Conservation (phyloP, 35 echinoderm and acorn worm species). For the Diadema setosum region DNA sequence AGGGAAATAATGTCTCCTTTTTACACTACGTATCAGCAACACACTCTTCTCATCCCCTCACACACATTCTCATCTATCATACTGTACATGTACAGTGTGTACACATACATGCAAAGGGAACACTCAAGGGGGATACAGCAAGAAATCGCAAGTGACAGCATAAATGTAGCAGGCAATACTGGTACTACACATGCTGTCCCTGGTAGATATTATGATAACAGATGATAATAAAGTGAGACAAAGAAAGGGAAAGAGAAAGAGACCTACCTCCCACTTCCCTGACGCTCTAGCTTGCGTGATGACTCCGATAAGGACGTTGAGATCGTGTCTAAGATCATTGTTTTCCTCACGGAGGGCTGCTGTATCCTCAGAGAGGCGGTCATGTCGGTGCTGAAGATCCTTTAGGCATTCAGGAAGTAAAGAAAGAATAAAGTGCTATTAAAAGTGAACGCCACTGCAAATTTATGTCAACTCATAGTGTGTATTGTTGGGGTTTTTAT, state of each 20-base stretch:
- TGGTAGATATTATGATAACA: not conserved
- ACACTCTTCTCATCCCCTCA: no score
- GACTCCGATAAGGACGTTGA: constrained; percentile 66
- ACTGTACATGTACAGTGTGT: no score
- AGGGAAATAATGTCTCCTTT: no score
- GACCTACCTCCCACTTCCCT: constrained; percentile 81
- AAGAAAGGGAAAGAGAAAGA: not conserved
- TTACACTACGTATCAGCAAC: no score
- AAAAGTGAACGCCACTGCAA: no score
- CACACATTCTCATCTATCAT: no score
- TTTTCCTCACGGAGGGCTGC: constrained; percentile 58
- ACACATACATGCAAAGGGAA: no score
- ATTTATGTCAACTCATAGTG: no score
- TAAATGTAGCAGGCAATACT: not conserved
- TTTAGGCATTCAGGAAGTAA: not conserved
- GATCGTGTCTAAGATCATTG: constrained; percentile 80
- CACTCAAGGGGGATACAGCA: no score
- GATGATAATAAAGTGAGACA: no score
- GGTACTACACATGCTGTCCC: not conserved
- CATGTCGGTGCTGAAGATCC: constrained; percentile 77
- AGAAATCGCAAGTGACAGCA: no score
- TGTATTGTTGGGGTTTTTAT: no score
- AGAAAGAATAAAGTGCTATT: not conserved
- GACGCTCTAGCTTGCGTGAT: constrained; percentile 75
- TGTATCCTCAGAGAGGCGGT: constrained; percentile 69